Conservation (phyloP, 2,888 invertebrate species). For the Opisthograptis luteolata region DNA sequence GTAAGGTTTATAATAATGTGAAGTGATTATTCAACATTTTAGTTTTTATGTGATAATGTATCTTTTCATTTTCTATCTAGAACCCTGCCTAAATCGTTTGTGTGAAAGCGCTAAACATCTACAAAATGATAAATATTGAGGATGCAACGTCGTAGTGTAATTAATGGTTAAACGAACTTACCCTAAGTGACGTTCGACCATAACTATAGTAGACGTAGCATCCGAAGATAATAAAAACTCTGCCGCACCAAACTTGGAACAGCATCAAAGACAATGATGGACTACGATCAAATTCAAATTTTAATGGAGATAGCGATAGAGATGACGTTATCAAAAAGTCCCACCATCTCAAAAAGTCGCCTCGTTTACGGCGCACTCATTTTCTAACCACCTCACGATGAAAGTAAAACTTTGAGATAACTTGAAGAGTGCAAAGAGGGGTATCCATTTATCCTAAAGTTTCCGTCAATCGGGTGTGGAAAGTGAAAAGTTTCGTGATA, state of each 20-base stretch:
- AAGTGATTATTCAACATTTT: too few species aligned
- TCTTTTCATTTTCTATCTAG: too few species aligned
- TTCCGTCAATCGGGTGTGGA: slow-evolving; percentile 61
- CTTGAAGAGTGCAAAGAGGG: slow-evolving; percentile 42
- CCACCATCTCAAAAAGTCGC: slow-evolving; percentile 20
- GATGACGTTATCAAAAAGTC: slow-evolving; percentile 30
- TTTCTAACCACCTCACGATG: slow-evolving; percentile 33
- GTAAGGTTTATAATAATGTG: too few species aligned
- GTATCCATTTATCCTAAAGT: slow-evolving; percentile 49
- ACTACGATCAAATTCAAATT: slow-evolving; percentile 1
- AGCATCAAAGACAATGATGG: neutral
- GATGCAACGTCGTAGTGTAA: too few species aligned
- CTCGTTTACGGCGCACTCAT: slow-evolving; percentile 29
- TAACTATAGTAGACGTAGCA: too few species aligned
- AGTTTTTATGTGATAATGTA: too few species aligned
- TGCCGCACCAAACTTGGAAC: neutral
- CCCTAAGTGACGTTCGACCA: too few species aligned
- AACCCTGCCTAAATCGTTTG: too few species aligned
- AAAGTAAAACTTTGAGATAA: slow-evolving; percentile 39
- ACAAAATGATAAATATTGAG: too few species aligned
- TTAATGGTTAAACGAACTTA: too few species aligned
- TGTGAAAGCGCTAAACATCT: too few species aligned
- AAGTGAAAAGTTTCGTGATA: slow-evolving; percentile 63
- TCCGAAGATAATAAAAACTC: too few species aligned
- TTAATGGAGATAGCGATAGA: slow-evolving; percentile 3